phyloP scores from a whole-genome alignment of 2,113 vertebrate genomes.

The Danionella cerebrum region DNA sequence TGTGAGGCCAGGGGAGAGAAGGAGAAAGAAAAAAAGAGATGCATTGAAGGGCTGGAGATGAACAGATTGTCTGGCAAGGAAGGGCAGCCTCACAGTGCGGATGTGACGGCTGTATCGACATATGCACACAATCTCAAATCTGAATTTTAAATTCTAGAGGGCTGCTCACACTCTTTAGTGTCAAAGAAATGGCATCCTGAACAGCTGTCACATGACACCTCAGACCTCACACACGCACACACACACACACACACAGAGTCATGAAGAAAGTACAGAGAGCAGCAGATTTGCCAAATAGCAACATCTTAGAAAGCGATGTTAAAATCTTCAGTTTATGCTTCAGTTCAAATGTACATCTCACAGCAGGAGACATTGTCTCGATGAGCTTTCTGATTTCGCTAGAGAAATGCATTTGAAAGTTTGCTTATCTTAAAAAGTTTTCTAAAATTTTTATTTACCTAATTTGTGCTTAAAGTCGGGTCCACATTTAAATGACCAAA shows the following conservation, averaged over 20 bases:
- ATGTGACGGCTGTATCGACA: conserved; percentile 56
- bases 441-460: too few relatives aligned
- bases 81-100: conserved; percentile 28
- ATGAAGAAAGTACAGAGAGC: background rate
- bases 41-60: conserved; percentile 32
- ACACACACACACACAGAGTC: background rate
- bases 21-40: conserved; percentile 3
- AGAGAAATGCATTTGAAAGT: too few relatives aligned
- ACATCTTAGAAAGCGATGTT: conserved; percentile 10
- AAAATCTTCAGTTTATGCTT: too few relatives aligned
- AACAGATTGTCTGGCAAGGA: conserved; percentile 49
- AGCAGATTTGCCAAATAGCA: conserved; percentile 4
- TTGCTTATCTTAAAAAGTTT: too few relatives aligned
- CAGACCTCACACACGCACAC: conserved; percentile 39
- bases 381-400: too few relatives aligned
- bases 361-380: too few relatives aligned
- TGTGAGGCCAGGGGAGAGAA: background rate
- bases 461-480: too few relatives aligned
- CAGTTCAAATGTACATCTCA: too few relatives aligned
- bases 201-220: conserved; percentile 64
- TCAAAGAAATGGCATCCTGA: conserved; percentile 61
- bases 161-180: conserved; percentile 61
- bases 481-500: too few relatives aligned
- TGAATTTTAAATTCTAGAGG: conserved; percentile 60
- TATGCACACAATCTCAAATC: conserved; percentile 54